These are phyloP conservation scores for Tetramorium alpestre DNA, from an alignment of 1,140 invertebrate genomes.

Conservation along the genomic window DNA sequence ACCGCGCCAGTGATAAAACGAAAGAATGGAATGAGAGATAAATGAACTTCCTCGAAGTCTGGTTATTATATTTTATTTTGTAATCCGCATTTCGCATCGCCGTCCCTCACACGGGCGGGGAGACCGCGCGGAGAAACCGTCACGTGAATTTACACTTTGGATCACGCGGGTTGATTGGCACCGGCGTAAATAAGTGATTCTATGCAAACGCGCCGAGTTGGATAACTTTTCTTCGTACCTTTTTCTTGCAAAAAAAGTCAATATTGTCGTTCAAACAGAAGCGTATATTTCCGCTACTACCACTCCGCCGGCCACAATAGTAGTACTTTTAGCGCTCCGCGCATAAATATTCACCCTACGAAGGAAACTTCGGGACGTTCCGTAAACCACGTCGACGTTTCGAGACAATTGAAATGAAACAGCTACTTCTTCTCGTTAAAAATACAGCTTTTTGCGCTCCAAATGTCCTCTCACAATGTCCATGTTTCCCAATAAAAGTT, in stretches of 20 bases:
- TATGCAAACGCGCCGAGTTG: neutral
- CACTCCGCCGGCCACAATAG: constrained; percentile 16
- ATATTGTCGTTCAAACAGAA: constrained; percentile 48
- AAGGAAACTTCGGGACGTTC: constrained; percentile 12
- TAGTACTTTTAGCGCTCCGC: constrained; percentile 17
- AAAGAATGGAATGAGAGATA: neutral
- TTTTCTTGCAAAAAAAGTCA: constrained; percentile 32
- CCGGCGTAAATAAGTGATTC: constrained; percentile 4
- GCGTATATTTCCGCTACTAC: constrained; percentile 13
- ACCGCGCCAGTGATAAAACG: neutral
- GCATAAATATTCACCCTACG: constrained; percentile 36
- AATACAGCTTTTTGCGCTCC: neutral
- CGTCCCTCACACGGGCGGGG: neutral
- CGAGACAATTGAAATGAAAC: neutral
- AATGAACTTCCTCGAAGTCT: neutral
- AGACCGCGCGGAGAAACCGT: neutral
- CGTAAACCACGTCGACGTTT: neutral
- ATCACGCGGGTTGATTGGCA: neutral
- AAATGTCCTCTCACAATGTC: neutral
- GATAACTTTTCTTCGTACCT: constrained; percentile 18
- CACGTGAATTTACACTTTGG: neutral
- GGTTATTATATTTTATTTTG: neutral
- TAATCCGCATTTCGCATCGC: neutral
- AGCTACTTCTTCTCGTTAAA: neutral
- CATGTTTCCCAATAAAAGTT: neutral